Evolutionary conservation across 2,113 vertebrate species (phyloP).

Genomic region (Petrocephalus zakoni): DNA sequence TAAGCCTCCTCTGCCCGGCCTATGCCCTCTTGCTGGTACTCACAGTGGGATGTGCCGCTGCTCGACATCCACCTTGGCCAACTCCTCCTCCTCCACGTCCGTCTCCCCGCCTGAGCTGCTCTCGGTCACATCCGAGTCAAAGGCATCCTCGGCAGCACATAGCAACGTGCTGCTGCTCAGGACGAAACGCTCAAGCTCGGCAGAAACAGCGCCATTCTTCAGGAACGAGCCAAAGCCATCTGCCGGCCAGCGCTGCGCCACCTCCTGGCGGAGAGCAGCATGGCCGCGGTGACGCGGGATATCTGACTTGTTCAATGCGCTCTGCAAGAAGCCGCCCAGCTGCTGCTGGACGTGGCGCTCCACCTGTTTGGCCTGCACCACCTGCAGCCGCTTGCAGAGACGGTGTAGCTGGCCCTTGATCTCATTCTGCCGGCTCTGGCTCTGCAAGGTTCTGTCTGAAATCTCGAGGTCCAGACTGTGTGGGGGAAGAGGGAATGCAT

Average conservation of each 20-base stretch:
- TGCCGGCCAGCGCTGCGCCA: slow-evolving; percentile 59
- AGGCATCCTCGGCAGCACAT: slow-evolving; percentile 64
- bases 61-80: slow-evolving; percentile 64
- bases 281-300: slow-evolving; percentile 61
- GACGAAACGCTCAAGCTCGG: slow-evolving; percentile 71
- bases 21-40: slow-evolving; percentile 46
- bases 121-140: slow-evolving; percentile 77
- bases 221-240: slow-evolving; percentile 65
- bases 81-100: slow-evolving; percentile 72
- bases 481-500: neutral
- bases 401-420: slow-evolving; percentile 68
- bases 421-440: slow-evolving; percentile 61
- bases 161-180: slow-evolving; percentile 66
- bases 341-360: slow-evolving; percentile 77
- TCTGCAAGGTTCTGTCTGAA: slow-evolving; percentile 62
- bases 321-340: slow-evolving; percentile 69
- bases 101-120: slow-evolving; percentile 79
- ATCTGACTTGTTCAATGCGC: slow-evolving; percentile 65
- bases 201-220: slow-evolving; percentile 60
- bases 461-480: slow-evolving; percentile 59
- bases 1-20: neutral
- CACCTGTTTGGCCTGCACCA: slow-evolving; percentile 78
- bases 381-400: slow-evolving; percentile 72
- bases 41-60: slow-evolving; percentile 68
- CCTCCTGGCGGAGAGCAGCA: slow-evolving; percentile 65